Conservation (phyloP, 2,113 vertebrate species). For the Cyphomyrus plagiostoma region DNA sequence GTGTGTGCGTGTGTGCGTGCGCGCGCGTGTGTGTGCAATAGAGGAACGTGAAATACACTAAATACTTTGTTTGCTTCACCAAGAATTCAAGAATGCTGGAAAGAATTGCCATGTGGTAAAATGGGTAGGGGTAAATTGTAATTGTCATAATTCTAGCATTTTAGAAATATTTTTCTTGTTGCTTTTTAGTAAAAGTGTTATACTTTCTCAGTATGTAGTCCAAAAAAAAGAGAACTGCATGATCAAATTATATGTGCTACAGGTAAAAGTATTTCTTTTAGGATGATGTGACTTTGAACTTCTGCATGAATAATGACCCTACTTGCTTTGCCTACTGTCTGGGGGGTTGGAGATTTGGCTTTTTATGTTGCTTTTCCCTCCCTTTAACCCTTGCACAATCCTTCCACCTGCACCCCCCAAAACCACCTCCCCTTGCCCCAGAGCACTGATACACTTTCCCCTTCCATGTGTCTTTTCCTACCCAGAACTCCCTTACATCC, state of each 20-base stretch:
- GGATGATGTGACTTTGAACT: background rate
- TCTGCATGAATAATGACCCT: background rate
- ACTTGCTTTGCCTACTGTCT: background rate
- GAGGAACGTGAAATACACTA: background rate
- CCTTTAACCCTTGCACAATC: conserved; percentile 38
- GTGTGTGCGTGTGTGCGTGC: background rate
- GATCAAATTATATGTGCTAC: background rate
- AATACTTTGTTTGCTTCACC: background rate
- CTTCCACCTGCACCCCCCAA: background rate
- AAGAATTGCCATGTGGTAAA: background rate
- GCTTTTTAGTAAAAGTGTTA: background rate
- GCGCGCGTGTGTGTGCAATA: background rate
- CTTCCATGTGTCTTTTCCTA: conserved; percentile 74
- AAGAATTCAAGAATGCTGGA: background rate
- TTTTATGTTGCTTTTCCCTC: conserved; percentile 45
- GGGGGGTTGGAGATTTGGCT: background rate
- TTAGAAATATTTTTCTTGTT: background rate
- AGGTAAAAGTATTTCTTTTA: background rate
- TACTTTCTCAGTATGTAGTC: background rate
- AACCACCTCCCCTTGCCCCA: conserved; percentile 32
- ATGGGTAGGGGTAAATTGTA: background rate
- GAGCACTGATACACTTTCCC: conserved; percentile 68
- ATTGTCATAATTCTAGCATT: background rate
- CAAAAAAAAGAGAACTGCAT: background rate
- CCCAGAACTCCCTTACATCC: conserved; percentile 79